Evolutionary conservation across 2,797 vertebrate species (phyloP).

Genomic region (Lepidocolaptes lacrymiger): DNA sequence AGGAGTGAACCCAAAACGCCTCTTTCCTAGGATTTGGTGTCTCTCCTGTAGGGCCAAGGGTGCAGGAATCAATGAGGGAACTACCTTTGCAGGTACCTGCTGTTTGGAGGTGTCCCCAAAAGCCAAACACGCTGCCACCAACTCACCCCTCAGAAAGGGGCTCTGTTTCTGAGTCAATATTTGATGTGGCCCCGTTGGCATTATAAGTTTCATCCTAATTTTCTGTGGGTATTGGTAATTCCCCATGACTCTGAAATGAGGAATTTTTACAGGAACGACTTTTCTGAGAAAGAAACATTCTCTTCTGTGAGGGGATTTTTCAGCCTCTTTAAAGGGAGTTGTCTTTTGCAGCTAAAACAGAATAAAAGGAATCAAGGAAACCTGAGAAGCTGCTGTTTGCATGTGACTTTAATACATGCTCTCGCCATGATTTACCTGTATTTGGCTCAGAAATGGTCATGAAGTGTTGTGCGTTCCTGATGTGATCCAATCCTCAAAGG

Average conservation of each 20-base stretch:
- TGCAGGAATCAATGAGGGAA: background rate
- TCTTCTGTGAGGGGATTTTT: background rate
- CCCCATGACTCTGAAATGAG: rapidly evolving
- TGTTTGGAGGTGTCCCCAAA: background rate
- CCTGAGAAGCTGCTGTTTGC: background rate
- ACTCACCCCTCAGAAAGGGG: background rate
- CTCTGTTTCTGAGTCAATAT: background rate
- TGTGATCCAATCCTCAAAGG: background rate
- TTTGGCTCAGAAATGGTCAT: background rate
- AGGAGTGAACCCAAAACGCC: background rate
- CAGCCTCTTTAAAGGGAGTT: background rate
- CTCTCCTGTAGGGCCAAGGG: background rate
- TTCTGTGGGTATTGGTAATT: background rate
- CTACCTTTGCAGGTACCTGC: background rate
- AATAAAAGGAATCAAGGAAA: background rate
- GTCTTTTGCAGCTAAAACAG: background rate
- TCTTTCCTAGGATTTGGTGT: background rate
- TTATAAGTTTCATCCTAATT: background rate
- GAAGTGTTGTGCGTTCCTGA: background rate
- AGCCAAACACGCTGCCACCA: background rate
- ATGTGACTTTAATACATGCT: background rate
- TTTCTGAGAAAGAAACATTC: background rate
- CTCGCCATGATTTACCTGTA: rapidly evolving
- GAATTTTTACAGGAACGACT: background rate
- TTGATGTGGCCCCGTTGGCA: too few species aligned